These are phyloP conservation scores for Pseudomyrmex sp. DNA, from an alignment of 1,140 invertebrate genomes.

Conservation along the genomic window DNA sequence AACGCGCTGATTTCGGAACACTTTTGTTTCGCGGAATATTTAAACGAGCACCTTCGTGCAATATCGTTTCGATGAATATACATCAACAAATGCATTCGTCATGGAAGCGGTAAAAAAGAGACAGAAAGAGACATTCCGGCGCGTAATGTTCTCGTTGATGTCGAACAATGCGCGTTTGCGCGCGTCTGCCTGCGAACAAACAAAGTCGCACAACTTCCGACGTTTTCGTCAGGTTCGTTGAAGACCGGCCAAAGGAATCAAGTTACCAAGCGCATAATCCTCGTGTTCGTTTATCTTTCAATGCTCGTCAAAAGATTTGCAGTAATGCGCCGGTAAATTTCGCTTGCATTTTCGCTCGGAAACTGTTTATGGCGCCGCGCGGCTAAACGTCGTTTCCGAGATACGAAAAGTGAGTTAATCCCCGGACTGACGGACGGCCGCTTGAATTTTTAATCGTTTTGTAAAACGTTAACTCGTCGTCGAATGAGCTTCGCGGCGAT, in stretches of 20 bases:
- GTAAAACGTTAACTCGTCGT: slow-evolving; percentile 30
- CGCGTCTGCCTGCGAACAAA: slow-evolving; percentile 42
- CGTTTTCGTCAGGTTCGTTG: slow-evolving; percentile 7
- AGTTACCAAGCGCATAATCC: not conserved
- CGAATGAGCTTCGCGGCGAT: not conserved
- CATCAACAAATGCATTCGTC: not conserved
- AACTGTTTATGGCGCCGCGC: slow-evolving; percentile 7
- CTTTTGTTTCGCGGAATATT: not conserved
- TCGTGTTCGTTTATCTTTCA: slow-evolving; percentile 28
- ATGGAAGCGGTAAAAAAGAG: not conserved
- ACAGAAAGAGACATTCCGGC: not conserved
- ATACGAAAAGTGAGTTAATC: slow-evolving; percentile 33
- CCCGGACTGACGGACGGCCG: not conserved
- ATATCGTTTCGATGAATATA: not conserved
- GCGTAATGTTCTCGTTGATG: slow-evolving; percentile 3
- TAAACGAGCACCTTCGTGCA: not conserved
- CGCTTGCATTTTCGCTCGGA: slow-evolving; percentile 2
- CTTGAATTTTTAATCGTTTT: slow-evolving; percentile 44
- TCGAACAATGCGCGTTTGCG: not conserved
- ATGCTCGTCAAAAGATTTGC: slow-evolving; percentile 17
- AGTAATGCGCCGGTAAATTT: slow-evolving; percentile 8
- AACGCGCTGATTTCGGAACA: no score
- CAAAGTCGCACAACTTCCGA: not conserved
- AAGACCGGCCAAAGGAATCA: slow-evolving; percentile 40
- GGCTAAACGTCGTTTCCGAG: slow-evolving; percentile 14